phyloP scores from a whole-genome alignment of 1,140 invertebrate genomes.

The Aphelinus certus region DNA sequence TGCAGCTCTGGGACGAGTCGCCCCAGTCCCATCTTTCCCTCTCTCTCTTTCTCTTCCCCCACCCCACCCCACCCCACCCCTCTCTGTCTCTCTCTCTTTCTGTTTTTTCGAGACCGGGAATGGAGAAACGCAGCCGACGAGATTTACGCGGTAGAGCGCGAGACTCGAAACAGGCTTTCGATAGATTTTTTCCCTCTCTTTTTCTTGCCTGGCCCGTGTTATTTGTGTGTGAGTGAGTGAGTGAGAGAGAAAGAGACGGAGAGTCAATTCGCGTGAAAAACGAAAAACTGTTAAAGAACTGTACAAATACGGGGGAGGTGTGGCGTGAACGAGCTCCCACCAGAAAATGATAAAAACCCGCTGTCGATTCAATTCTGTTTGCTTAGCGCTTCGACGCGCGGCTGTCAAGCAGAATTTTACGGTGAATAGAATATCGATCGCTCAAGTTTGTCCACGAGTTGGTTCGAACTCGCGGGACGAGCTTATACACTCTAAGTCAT shows the following conservation, averaged over 20 bases:
- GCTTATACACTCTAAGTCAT: too few relatives aligned
- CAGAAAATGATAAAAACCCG: conserved; percentile 10
- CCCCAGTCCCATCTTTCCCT: conserved; percentile 6
- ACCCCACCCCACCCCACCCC: neutral
- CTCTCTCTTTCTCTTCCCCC: conserved; percentile 15
- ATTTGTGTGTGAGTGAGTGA: neutral
- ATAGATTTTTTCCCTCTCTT: neutral
- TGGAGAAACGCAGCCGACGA: conserved; percentile 37
- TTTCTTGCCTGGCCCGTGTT: neutral
- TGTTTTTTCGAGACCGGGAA: conserved; percentile 23
- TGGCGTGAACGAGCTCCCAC: too few relatives aligned
- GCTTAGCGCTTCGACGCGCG: too few relatives aligned
- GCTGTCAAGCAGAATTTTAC: too few relatives aligned
- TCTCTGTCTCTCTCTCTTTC: conserved; percentile 20
- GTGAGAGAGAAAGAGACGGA: neutral
- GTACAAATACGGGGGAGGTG: neutral
- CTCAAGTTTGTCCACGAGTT: too few relatives aligned
- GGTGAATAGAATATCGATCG: too few relatives aligned
- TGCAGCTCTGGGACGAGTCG: conserved; percentile 41
- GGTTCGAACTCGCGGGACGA: too few relatives aligned
- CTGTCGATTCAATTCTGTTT: too few relatives aligned
- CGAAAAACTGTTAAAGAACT: conserved; percentile 8
- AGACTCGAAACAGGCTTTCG: conserved; percentile 30
- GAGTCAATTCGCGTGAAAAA: neutral
- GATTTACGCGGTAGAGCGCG: conserved; percentile 52